These are phyloP conservation scores for Oreortyx pictus DNA, from an alignment of 2,797 vertebrate species.

Conservation along the genomic window DNA sequence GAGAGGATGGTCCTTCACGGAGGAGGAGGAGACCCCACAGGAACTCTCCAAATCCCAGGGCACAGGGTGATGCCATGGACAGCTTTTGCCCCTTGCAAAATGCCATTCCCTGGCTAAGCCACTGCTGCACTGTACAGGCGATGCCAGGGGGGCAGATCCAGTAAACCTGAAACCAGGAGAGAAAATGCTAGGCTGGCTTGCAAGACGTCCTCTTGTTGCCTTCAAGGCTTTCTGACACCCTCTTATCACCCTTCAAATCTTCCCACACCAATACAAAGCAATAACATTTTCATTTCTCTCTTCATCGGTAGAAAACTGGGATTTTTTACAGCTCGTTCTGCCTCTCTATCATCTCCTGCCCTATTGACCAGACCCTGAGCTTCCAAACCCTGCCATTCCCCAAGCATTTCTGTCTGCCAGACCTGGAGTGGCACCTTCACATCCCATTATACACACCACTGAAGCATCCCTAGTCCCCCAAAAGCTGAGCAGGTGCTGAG, in stretches of 20 bases:
- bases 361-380: neutral
- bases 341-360: neutral
- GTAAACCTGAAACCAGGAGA: neutral
- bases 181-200: neutral
- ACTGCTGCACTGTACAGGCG: accelerated
- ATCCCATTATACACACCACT: neutral
- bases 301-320: neutral
- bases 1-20: neutral
- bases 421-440: accelerated
- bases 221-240: slow-evolving; percentile 18
- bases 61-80: neutral
- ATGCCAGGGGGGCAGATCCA: neutral
- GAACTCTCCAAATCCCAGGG: neutral
- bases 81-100: neutral
- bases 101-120: neutral
- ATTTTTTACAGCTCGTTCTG: neutral
- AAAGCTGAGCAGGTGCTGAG: accelerated
- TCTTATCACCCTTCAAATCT: slow-evolving; percentile 56
- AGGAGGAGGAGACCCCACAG: neutral
- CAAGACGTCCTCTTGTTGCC: neutral
- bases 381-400: neutral
- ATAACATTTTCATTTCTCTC: neutral
- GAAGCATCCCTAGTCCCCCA: neutral
- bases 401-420: accelerated
- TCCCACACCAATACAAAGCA: slow-evolving; percentile 22